Evolutionary conservation across 2,888 invertebrate species (phyloP), one percentile per base, ranked within the genome.

Genomic region (Syrphus vitripennis): DNA sequence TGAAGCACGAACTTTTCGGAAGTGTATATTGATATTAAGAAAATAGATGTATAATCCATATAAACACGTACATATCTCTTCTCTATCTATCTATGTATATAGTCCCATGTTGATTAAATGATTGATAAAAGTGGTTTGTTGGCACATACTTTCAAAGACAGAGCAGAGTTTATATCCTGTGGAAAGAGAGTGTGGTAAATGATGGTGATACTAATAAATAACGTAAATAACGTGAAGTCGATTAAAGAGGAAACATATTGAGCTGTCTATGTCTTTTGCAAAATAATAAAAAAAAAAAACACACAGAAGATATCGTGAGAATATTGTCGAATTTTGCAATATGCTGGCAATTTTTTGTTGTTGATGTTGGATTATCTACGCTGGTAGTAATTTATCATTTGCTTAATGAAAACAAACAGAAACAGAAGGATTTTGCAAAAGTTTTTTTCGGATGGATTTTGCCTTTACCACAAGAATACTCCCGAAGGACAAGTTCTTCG

Each of bases 21-120:
- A 53, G 63, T 70, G 34, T 61, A 63, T 75, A 69, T 75, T 75
- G 69, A 70, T 48, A 63, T 70, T 63, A 61, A 21, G 80, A 48
- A 26, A 34, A 48, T 53, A 59, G 14, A 34, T 57, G 10, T 12
- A 19, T 31, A 31, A 34, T 21, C 59, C 12, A 59, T 34, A 21
- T 1, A 21, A 19, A 59, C 59, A 12, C 3, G 10, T 24, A 16
- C 12, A 24, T 50, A 24, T 21, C 10, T 19, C 14, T 14, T n/a
- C 7, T 26, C 10, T 16, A 53, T 0, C 29, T 29, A 6, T 34
- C 10, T 12, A 10, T 7, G 34, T 34, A 10, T 45, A n/a, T n/a
- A n/a, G 12, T 24, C 14, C 34, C n/a, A 61, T 61, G 37, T 61
- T 61, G 59, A 48, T 65, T 65, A 65, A 48, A 65, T 48, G 65